Evolutionary conservation across 2,113 vertebrate species (phyloP).

Genomic region (Albula goreensis): DNA sequence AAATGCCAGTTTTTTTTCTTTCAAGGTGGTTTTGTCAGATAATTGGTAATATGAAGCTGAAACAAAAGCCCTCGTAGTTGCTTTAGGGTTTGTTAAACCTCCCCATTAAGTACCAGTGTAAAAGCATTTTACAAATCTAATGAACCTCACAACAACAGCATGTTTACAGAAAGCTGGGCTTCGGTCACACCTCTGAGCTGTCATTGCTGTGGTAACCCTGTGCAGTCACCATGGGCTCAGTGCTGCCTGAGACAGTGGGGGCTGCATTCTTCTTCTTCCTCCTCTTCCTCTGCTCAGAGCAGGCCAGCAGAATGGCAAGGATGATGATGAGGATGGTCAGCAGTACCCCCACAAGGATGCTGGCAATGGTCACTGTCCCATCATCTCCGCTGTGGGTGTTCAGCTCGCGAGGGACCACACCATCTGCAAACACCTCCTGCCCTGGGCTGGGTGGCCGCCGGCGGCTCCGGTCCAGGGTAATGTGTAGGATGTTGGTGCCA

Average conservation of each 20-base stretch:
- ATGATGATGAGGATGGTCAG: slow-evolving; percentile 70
- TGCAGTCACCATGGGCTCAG: slow-evolving; percentile 71
- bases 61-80: slow-evolving; percentile 50
- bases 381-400: slow-evolving; percentile 53
- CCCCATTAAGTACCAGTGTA: slow-evolving; percentile 48
- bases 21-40: slow-evolving; percentile 57
- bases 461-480: slow-evolving; percentile 73
- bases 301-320: slow-evolving; percentile 60
- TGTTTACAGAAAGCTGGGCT: neutral
- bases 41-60: slow-evolving; percentile 11
- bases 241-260: slow-evolving; percentile 63
- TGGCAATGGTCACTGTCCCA: slow-evolving; percentile 65
- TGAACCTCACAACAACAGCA: slow-evolving; percentile 24
- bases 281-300: slow-evolving; percentile 60
- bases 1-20: slow-evolving; percentile 23
- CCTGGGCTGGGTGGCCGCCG: slow-evolving; percentile 55
- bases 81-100: slow-evolving; percentile 43
- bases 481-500: slow-evolving; percentile 91
- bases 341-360: slow-evolving; percentile 67
- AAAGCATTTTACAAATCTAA: slow-evolving; percentile 62
- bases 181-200: slow-evolving; percentile 87
- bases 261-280: slow-evolving; percentile 44
- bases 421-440: slow-evolving; percentile 53
- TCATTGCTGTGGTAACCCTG: slow-evolving; percentile 60
- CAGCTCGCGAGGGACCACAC: slow-evolving; percentile 68